phyloP scores from a whole-genome alignment of 1,140 invertebrate species.

The Acromyrmex heyeri region DNA sequence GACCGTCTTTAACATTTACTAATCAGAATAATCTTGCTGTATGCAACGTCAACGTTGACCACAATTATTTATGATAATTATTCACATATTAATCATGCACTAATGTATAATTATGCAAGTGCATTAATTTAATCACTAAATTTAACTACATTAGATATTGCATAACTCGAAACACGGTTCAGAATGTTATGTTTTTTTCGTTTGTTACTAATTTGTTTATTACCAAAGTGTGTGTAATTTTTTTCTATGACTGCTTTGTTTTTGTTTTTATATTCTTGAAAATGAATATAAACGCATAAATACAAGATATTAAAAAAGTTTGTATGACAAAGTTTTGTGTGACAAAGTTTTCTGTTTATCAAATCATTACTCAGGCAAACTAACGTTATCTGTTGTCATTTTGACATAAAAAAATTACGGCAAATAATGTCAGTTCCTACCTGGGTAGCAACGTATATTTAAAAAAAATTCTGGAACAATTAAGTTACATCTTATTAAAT shows the following conservation, averaged over 20 bases:
- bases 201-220: background rate
- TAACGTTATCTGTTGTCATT: too few relatives aligned
- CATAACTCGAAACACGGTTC: background rate
- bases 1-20: conserved; percentile 4
- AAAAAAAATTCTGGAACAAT: too few relatives aligned
- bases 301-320: too few relatives aligned
- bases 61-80: background rate
- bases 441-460: too few relatives aligned
- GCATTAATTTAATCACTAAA: conserved; percentile 10
- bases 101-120: conserved; percentile 30
- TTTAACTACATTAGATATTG: background rate
- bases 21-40: conserved; percentile 25
- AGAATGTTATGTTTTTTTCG: background rate
- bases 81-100: background rate
- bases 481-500: too few relatives aligned
- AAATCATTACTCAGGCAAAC: too few relatives aligned
- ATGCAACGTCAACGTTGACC: background rate
- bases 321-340: too few relatives aligned
- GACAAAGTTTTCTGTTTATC: too few relatives aligned
- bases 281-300: background rate
- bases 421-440: too few relatives aligned
- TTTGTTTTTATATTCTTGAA: conserved; percentile 1
- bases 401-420: too few relatives aligned
- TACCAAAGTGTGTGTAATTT: too few relatives aligned
- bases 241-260: background rate